These are phyloP conservation scores for Apodemus agrarius DNA, from an alignment of 2,797 vertebrate species.

Conservation along the genomic window DNA sequence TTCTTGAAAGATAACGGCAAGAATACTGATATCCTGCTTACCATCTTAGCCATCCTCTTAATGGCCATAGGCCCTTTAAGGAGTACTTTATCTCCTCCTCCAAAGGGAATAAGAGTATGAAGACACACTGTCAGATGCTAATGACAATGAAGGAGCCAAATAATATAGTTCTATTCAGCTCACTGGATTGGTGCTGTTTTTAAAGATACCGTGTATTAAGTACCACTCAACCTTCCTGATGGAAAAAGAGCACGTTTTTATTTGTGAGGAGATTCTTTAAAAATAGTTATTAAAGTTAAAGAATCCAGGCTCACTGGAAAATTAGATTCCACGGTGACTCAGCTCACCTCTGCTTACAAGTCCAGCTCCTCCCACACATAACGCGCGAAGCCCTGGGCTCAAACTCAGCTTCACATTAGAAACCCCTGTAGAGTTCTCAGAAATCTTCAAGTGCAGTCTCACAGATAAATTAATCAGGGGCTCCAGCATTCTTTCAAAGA, in stretches of 20 bases:
- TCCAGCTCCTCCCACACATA: not conserved
- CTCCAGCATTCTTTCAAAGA: not conserved
- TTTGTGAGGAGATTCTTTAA: not conserved
- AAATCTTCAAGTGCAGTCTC: not conserved
- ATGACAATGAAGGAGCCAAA: conserved; percentile 76
- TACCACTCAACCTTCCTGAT: not conserved
- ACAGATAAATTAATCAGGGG: conserved; percentile 10
- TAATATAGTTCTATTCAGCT: conserved; percentile 69
- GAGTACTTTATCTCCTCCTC: conserved; percentile 81
- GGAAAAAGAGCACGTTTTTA: not conserved
- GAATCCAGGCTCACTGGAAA: not conserved
- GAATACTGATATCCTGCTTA: conserved; percentile 23
- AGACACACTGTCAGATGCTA: conserved; percentile 79
- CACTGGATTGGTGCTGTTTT: conserved; percentile 23
- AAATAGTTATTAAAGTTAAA: conserved; percentile 10
- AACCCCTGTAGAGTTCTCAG: not conserved
- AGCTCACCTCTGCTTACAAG: not conserved
- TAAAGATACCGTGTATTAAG: conserved; percentile 37
- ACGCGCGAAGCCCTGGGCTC: not conserved
- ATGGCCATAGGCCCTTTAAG: conserved; percentile 81
- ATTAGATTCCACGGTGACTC: not conserved
- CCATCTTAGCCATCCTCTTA: conserved; percentile 71
- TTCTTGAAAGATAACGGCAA: conserved; percentile 60
- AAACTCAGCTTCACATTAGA: not conserved
- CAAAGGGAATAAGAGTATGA: conserved; percentile 78